A percentile compares a stretch with the other conserved stretches of the same genome.
These are phyloP conservation scores for Sebastes trivittatus DNA, from an alignment of 2,797 vertebrate genomes.

Conservation along the genomic window DNA sequence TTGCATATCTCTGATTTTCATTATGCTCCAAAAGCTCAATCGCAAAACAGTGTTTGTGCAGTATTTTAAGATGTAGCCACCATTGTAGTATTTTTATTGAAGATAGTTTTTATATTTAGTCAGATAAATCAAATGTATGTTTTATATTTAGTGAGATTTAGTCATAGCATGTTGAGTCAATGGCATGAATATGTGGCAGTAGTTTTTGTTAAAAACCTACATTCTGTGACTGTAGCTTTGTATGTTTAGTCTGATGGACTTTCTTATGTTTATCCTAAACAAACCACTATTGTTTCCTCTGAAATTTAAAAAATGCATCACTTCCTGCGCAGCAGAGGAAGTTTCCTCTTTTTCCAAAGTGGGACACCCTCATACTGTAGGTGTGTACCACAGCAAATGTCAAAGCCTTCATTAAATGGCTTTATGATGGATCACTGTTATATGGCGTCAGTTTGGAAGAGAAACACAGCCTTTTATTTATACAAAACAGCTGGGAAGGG, in stretches of 20 bases:
- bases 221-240: neutral
- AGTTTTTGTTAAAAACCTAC: neutral
- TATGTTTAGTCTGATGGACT: neutral
- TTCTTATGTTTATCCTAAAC: neutral
- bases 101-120: neutral
- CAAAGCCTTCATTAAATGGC: neutral
- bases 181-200: neutral
- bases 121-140: neutral
- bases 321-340: slow-evolving; percentile 16
- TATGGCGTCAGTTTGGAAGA: neutral
- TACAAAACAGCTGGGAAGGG: neutral
- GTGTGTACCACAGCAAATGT: neutral
- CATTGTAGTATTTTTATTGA: neutral
- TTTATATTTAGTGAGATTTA: neutral
- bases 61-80: neutral
- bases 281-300: slow-evolving; percentile 7
- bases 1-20: neutral
- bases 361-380: neutral
- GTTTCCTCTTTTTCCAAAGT: neutral
- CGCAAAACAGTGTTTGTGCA: neutral
- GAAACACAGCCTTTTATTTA: neutral
- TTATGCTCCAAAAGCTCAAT: neutral
- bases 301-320: neutral
- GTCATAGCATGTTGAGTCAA: neutral
- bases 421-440: neutral